A percentile compares a stretch with the other conserved stretches of the same genome.
phyloP scores from a whole-genome alignment of 1,140 invertebrate genomes.

The Drosophila pseudoobscura region DNA sequence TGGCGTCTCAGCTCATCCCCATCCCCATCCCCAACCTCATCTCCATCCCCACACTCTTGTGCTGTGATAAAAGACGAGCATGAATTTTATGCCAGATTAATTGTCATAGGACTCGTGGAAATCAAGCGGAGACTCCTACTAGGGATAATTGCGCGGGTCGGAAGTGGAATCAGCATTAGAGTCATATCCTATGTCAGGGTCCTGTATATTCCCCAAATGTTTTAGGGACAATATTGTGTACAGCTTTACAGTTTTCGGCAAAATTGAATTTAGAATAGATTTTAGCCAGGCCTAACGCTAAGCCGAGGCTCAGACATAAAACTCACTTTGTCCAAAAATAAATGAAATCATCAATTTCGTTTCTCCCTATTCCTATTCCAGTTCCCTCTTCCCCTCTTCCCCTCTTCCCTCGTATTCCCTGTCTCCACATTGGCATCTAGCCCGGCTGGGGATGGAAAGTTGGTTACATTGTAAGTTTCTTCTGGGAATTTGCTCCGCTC shows the following conservation, averaged over 20 bases:
- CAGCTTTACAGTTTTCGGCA: slow-evolving; percentile 39
- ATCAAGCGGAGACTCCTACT: slow-evolving; percentile 6
- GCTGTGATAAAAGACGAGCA: slow-evolving; percentile 31
- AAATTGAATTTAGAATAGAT: slow-evolving; percentile 18
- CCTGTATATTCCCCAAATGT: slow-evolving; percentile 12
- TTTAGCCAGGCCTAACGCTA: not conserved
- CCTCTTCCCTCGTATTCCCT: not conserved
- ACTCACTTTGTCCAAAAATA: slow-evolving; percentile 64
- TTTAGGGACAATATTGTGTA: slow-evolving; percentile 3
- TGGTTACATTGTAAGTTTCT: slow-evolving; percentile 52
- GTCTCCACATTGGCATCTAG: not conserved
- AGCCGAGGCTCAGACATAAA: slow-evolving; percentile 54
- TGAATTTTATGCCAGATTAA: slow-evolving; percentile 63
- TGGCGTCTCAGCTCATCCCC: slow-evolving; percentile 29
- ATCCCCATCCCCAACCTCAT: slow-evolving; percentile 8
- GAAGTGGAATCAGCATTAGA: too few relatives aligned
- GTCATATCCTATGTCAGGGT: too few relatives aligned
- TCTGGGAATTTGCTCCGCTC: slow-evolving; percentile 18
- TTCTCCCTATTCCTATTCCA: slow-evolving; percentile 23
- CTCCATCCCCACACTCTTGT: slow-evolving; percentile 33
- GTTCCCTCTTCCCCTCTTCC: not conserved
- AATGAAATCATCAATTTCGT: slow-evolving; percentile 77
- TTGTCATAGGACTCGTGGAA: slow-evolving; percentile 30
- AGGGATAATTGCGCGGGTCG: slow-evolving; percentile 1
- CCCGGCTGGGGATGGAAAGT: slow-evolving; percentile 68